phyloP scores from a whole-genome alignment of 2,888 invertebrate species.

The Drosophila greeni region DNA sequence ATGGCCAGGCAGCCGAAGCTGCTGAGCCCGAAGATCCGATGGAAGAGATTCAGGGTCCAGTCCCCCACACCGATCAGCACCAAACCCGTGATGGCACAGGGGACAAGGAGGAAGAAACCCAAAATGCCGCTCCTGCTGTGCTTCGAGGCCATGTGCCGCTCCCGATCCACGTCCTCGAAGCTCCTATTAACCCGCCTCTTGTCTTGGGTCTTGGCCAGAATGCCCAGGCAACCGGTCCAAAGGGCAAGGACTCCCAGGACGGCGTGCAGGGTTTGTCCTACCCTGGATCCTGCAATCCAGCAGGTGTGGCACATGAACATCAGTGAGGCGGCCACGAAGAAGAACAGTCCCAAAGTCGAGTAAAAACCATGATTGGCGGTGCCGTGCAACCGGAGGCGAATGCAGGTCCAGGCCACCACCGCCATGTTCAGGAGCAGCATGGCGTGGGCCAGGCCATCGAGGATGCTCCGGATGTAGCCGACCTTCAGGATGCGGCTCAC shows the following conservation, averaged over 20 bases:
- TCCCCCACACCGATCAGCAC: background rate
- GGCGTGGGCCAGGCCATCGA: background rate
- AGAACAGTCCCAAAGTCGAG: slow-evolving; percentile 26
- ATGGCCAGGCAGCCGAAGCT: slow-evolving; percentile 22
- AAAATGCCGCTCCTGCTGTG: slow-evolving; percentile 38
- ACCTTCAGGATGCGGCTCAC: background rate
- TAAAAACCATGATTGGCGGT: slow-evolving; percentile 40
- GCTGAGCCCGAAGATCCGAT: slow-evolving; percentile 23
- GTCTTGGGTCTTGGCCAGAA: background rate
- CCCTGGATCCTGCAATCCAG: background rate
- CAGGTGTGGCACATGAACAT: slow-evolving; percentile 17
- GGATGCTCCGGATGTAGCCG: background rate
- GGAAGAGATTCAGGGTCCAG: background rate
- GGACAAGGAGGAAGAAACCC: slow-evolving; percentile 7
- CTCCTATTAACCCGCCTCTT: background rate
- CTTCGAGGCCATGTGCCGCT: slow-evolving; percentile 24
- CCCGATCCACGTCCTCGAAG: rapidly evolving
- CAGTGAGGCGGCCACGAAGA: slow-evolving; percentile 24
- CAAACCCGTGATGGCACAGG: slow-evolving; percentile 13
- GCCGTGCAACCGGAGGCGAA: slow-evolving; percentile 3
- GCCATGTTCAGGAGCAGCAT: slow-evolving; percentile 14
- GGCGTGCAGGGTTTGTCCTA: slow-evolving; percentile 8
- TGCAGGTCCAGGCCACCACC: slow-evolving; percentile 25
- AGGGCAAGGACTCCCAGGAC: slow-evolving; percentile 28
- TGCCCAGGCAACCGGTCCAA: slow-evolving; percentile 25